Evolutionary conservation across 2,797 vertebrate species (phyloP).

Genomic region (Bradypus variegatus): DNA sequence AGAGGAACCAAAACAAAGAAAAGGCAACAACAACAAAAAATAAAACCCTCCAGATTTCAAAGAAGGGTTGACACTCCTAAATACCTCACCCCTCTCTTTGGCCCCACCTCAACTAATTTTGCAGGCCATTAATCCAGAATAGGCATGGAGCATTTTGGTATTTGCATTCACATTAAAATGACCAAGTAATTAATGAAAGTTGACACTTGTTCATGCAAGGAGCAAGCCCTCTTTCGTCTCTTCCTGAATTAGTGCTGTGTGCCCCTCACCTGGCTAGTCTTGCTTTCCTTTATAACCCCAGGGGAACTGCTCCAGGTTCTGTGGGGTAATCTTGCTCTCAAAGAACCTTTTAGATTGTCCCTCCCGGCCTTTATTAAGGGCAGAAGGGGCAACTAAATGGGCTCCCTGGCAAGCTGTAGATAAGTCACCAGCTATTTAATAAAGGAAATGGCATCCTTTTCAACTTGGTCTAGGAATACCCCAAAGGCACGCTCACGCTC

Average conservation of each 20-base stretch:
- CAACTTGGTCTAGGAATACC: background rate
- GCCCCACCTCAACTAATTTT: constrained; percentile 38
- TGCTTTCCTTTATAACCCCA: background rate
- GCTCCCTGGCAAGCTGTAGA: background rate
- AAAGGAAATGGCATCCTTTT: background rate
- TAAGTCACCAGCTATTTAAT: background rate
- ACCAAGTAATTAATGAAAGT: constrained; percentile 49
- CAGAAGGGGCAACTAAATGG: background rate
- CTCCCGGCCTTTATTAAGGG: background rate
- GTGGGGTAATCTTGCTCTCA: background rate
- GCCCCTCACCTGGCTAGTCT: background rate
- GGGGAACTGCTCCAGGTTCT: background rate
- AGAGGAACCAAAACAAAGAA: background rate
- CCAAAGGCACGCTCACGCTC: background rate
- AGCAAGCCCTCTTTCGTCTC: background rate
- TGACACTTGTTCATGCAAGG: background rate
- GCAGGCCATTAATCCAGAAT: constrained; percentile 46
- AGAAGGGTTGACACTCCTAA: background rate
- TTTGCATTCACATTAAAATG: constrained; percentile 57
- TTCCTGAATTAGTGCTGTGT: rapidly evolving
- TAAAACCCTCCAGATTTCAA: background rate
- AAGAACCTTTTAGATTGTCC: background rate
- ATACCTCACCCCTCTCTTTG: background rate
- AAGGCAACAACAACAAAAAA: background rate
- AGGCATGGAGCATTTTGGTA: constrained; percentile 33